These are phyloP conservation scores for Antheraea yamamai DNA, from an alignment of 2,888 invertebrate species.

Conservation along the genomic window DNA sequence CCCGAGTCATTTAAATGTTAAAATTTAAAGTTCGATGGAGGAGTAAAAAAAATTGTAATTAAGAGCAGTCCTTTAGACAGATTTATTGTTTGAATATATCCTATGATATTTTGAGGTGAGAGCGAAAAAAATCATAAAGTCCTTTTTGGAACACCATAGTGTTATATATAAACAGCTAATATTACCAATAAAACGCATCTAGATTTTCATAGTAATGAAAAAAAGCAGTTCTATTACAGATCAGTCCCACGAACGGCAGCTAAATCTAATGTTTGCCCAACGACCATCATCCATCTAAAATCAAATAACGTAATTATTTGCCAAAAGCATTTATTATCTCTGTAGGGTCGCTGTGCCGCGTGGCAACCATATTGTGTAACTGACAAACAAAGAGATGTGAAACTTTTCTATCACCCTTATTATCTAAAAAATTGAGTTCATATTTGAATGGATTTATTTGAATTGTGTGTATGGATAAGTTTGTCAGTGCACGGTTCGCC, in stretches of 20 bases:
- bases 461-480: constrained; percentile 25
- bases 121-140: no score
- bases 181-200: neutral
- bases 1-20: no score
- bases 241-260: constrained; percentile 63
- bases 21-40: no score
- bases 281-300: constrained; percentile 79
- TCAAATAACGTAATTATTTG: constrained; percentile 81
- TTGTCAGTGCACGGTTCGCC: constrained; percentile 51
- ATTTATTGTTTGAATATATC: no score
- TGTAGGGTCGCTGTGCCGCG: constrained; percentile 67
- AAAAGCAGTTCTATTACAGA: neutral
- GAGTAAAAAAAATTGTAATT: no score
- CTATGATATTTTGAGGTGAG: no score
- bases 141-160: no score
- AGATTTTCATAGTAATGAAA: neutral
- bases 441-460: constrained; percentile 21
- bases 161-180: no score
- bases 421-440: constrained; percentile 15
- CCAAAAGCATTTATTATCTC: constrained; percentile 78
- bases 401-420: constrained; percentile 26
- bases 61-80: no score
- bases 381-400: constrained; percentile 27
- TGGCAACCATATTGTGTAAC: constrained; percentile 50
- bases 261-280: constrained; percentile 59